Evolutionary conservation across 1,140 invertebrate genomes (phyloP), one percentile per base, ranked within the genome.

Genomic region (Bathynomus jamesi): DNA sequence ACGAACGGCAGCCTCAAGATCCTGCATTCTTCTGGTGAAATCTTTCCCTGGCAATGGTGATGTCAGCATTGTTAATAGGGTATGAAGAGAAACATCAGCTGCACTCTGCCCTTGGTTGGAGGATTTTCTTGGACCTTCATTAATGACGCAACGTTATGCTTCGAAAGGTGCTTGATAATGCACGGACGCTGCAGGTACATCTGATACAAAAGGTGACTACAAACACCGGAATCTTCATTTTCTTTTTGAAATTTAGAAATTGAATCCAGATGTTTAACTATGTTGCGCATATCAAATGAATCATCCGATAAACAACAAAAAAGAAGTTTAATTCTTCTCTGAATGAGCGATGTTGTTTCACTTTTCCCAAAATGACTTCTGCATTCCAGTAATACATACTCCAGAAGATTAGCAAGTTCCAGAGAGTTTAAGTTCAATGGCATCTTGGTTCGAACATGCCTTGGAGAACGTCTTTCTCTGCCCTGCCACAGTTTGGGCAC

Each of bases 401-500:
- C 63, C 7, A 70, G 69, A 5, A 78, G 21, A 30, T 73, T 67
- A 28, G 73, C 69, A 17, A 78, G 60, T 63, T 78, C 69, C 13
- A 62, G 66, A 17, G 69, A 27, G 60, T 62, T 62, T 5, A 77
- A 72, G 7, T 46, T 82, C 5, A 87, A 78, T 69, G 93, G 84
- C 72, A 92, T 86, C 79, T 92, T 87, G 79, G 90, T 89, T 2
- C 86, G 86, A 32, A 87, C 84, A 77, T 90, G 86, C 82, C 92
- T 91, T 79, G 93, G 93, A 0, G 69, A 70, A 28, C 75, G 69
- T 80, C 92, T 93, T 79, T 97, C 95, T 61, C 92, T 84, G 7
- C 94, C 94, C 83, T 97, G 94, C 92, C 94, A 96, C 30, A 98
- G 84, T 80, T 93, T 92, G 4, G 94, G 94, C 81, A 94, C 93